Evolutionary conservation across 2,888 invertebrate genomes (phyloP).

Genomic region (Ligdia adustata): DNA sequence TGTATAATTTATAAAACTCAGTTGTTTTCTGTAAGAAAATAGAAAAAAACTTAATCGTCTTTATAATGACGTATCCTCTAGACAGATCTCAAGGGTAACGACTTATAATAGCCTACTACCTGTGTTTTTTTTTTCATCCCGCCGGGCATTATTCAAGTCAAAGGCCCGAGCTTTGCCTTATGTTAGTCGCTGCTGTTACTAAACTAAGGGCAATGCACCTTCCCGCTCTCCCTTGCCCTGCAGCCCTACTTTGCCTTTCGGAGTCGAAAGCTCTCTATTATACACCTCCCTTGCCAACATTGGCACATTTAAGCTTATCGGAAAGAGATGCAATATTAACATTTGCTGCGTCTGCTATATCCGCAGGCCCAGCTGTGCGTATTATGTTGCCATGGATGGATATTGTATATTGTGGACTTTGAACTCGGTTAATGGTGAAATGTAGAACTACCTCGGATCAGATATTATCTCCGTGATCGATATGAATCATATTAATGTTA

Average conservation of each 20-base stretch:
- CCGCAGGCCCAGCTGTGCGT: conserved; percentile 73
- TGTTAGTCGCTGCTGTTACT: conserved; percentile 68
- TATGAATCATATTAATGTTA: conserved; percentile 48
- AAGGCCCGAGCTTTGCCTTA: conserved; percentile 73
- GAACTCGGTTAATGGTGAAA: conserved; percentile 77
- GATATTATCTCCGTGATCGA: conserved; percentile 64
- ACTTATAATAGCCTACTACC: conserved; percentile 75
- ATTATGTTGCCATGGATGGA: conserved; percentile 64
- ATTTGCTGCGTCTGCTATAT: conserved; percentile 62
- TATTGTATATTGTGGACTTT: conserved; percentile 77
- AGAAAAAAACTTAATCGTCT: conserved; percentile 21
- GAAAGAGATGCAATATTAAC: conserved; percentile 76
- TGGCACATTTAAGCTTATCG: conserved; percentile 54
- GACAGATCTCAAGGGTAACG: conserved; percentile 76
- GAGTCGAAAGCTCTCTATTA: conserved; percentile 65
- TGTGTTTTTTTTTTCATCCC: conserved; percentile 74
- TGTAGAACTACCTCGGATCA: conserved; percentile 55
- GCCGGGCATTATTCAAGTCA: conserved; percentile 66
- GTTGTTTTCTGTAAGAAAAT: conserved; percentile 15
- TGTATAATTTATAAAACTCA: too few species aligned
- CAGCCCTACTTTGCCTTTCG: conserved; percentile 79
- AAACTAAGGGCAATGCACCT: conserved; percentile 82
- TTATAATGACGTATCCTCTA: conserved; percentile 60
- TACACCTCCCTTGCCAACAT: conserved; percentile 62
- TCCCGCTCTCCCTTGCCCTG: conserved; percentile 80